Evolutionary conservation across 2,113 vertebrate species (phyloP).

Genomic region (Epinephelus cyanopodus): DNA sequence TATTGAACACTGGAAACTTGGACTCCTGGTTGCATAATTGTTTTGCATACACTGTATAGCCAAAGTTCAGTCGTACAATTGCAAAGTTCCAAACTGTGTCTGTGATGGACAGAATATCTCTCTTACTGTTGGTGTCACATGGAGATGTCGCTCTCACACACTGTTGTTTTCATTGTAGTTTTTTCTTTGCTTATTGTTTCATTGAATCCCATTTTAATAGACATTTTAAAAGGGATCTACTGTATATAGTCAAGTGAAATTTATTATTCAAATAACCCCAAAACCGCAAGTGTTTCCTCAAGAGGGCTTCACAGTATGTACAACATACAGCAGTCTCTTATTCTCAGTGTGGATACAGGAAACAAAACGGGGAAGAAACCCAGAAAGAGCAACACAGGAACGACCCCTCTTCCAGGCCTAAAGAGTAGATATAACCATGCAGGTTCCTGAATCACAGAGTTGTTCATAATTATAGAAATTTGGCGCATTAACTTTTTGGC

Average conservation of each 20-base stretch:
- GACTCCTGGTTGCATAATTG: conserved; percentile 31
- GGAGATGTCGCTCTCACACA: neutral
- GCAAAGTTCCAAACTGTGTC: conserved; percentile 4
- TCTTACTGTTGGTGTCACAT: neutral
- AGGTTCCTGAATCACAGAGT: neutral
- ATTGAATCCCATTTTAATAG: neutral
- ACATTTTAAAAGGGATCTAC: neutral
- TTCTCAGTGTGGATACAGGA: neutral
- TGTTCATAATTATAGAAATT: conserved; percentile 17
- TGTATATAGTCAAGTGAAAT: neutral
- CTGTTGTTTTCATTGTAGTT: too few relatives aligned
- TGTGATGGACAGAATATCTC: conserved; percentile 4
- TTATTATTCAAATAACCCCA: neutral
- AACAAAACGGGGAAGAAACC: conserved; percentile 7
- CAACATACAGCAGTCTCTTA: neutral
- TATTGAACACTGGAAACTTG: conserved; percentile 40
- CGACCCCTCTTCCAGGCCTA: too few relatives aligned
- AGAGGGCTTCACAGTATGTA: neutral
- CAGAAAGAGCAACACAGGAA: conserved; percentile 13
- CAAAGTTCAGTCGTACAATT: conserved; percentile 30
- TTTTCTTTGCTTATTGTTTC: neutral
- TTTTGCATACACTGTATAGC: conserved; percentile 18
- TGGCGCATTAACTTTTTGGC: conserved; percentile 3
- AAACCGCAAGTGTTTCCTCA: neutral
- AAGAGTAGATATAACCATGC: neutral